Evolutionary conservation across 2,797 vertebrate species (phyloP), one percentile per base, ranked within the genome.

Genomic region (Toxotes lorentzi): DNA sequence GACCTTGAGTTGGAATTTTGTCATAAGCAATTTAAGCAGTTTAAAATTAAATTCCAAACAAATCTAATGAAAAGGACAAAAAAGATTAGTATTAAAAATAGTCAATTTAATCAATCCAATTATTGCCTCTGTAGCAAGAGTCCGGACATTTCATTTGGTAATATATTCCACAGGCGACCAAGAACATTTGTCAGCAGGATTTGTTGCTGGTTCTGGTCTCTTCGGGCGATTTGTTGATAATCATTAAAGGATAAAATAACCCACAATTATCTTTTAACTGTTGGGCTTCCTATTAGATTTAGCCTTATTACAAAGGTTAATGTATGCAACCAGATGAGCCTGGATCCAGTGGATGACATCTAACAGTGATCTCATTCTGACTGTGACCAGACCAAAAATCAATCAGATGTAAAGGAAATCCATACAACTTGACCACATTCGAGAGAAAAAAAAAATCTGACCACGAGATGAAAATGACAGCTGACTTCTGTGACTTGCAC

Each of bases 401-500:
- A 68, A 60, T 47, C 62, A 72, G 21, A 16, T 5, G 3, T 43
- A 68, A 73, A 51, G 48, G 12, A 86, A 85, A 79, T 83, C 74
- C 14, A 79, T 41, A 62, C 24, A 51, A 34, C 60, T 51, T 69
- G 38, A 69, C 71, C 79, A 72, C 23, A 65, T 79, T 43, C 53
- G 58, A 69, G 50, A 58, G 35, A 41, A 41, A 11, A 12, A 12
- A 48, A 50, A 60, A 41, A 56, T 19, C 32, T 1, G 10, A 2
- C 53, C 4, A 23, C 14, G 12, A 59, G 45, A 41, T 48, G 34
- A 69, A 65, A 53, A 64, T 7, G 54, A 34, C 67, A 60, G 41
- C 34, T 35, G 62, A 81, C 54, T 50, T 67, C 43, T 64, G 35
- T 73, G 47, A 83, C 54, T 76, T 56, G 35, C 3, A 0, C 30